Evolutionary conservation across 1,140 invertebrate species (phyloP).

Genomic region (Dinoponera quadriceps): DNA sequence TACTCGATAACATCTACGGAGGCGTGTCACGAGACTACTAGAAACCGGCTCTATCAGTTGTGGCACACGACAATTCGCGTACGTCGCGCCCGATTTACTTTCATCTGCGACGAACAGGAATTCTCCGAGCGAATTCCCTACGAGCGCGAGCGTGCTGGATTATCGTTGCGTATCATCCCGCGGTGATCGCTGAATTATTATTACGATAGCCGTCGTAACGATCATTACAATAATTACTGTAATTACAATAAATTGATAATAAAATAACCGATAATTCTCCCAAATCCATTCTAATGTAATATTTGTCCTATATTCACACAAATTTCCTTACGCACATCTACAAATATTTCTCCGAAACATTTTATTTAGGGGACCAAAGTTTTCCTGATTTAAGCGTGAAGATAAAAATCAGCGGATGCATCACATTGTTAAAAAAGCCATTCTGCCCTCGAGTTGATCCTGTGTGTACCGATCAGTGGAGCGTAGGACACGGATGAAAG

Average conservation of each 20-base stretch:
- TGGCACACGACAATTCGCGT: constrained; percentile 24
- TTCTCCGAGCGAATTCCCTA: constrained; percentile 24
- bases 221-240: background rate
- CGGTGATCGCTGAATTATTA: constrained; percentile 23
- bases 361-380: no score
- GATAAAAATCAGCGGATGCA: no score
- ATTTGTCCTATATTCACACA: no score
- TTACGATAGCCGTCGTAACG: background rate
- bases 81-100: constrained; percentile 46
- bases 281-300: constrained; percentile 18
- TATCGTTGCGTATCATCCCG: constrained; percentile 12
- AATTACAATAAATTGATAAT: constrained; percentile 8
- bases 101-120: constrained; percentile 43
- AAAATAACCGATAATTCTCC: constrained; percentile 9
- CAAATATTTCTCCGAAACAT: no score
- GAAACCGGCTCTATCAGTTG: constrained; percentile 45
- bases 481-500: no score
- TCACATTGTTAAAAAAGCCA: no score
- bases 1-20: constrained; percentile 28
- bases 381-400: no score
- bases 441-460: no score
- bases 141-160: background rate
- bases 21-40: constrained; percentile 39
- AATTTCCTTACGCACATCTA: no score
- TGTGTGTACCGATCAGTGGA: no score